phyloP scores from a whole-genome alignment of 2,797 vertebrate species.

The Loriculus beryllinus region DNA sequence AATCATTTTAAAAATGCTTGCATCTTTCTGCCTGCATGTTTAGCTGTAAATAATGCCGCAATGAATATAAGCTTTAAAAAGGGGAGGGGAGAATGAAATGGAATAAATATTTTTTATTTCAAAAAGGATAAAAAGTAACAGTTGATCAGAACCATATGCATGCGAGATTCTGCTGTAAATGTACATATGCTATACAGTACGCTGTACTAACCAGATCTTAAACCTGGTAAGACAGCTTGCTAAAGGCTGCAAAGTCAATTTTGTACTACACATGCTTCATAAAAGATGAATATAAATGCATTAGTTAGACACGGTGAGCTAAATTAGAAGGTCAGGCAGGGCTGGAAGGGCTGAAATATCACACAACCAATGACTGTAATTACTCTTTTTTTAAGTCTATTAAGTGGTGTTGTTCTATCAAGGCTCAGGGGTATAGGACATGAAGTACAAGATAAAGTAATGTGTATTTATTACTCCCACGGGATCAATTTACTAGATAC shows the following conservation, averaged over 20 bases:
- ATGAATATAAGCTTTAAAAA: constrained; percentile 76
- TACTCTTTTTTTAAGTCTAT: constrained; percentile 89
- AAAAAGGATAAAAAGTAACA: constrained; percentile 63
- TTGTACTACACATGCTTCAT: constrained; percentile 79
- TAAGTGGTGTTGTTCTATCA: constrained; percentile 85
- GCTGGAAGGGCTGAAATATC: constrained; percentile 84
- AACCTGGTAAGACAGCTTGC: constrained; percentile 71
- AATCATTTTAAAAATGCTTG: constrained; percentile 80
- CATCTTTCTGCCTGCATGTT: constrained; percentile 76
- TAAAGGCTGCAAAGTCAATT: constrained; percentile 74
- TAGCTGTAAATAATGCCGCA: constrained; percentile 76
- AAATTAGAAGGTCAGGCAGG: constrained; percentile 87
- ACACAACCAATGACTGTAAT: constrained; percentile 85
- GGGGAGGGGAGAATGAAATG: constrained; percentile 39
- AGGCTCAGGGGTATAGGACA: constrained; percentile 86
- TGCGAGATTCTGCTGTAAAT: not conserved
- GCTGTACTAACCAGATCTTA: constrained; percentile 54
- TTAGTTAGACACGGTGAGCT: constrained; percentile 82
- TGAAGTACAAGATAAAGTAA: constrained; percentile 87
- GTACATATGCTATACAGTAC: not conserved
- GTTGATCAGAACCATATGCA: constrained; percentile 2
- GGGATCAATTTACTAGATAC: constrained; percentile 86
- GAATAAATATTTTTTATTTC: constrained; percentile 71
- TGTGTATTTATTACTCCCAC: constrained; percentile 88
- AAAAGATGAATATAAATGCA: constrained; percentile 84